Evolutionary conservation across 2,888 invertebrate species (phyloP), one percentile per base, ranked within the genome.

Genomic region (Cephus nigrinus): DNA sequence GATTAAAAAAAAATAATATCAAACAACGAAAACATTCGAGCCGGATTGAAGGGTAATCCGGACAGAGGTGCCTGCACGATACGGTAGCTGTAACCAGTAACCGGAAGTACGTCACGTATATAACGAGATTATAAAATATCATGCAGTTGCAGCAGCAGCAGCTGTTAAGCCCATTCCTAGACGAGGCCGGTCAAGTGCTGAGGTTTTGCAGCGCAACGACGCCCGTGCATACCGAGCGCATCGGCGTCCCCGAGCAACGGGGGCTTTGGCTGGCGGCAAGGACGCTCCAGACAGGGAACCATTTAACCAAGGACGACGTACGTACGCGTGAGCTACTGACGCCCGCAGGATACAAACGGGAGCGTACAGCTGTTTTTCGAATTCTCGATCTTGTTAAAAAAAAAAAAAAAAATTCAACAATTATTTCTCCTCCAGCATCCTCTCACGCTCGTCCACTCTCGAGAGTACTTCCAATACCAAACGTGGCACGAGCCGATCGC

Each of bases 161-260:
- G 82, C 83, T 85, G 84, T 84, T 90, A 90, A 90, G 86, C 83
- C 86, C 89, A 88, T 90, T 90, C 88, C 88, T 89, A 90, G 90
- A 90, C 89, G 89, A 90, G 86, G 86, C 90, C 90, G 80, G 81
- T 78, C 80, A 90, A 90, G 89, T 87, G 89, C 89, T 77, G 73
- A 79, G 80, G 81, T 83, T 84, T 85, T 82, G 78, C 82, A 23
- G 4, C 23, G 2, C 35, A 35, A 55, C 40, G 55, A 55, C 55
- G 55, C 23, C 55, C 23, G 55, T 55, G 55, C 55, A 23, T 55
- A 55, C 55, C 55, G 55, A 55, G 55, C 9, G 55, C 55, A 23
- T 23, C 23, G 15, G 55, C 55, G 23, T 23, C 55, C 23, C 23
- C 5, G 55, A 55, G 23, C 55, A 55, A 55, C 23, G 55, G 55